Conservation (phyloP, 2,113 vertebrate genomes). For the Terrapene triunguis region DNA sequence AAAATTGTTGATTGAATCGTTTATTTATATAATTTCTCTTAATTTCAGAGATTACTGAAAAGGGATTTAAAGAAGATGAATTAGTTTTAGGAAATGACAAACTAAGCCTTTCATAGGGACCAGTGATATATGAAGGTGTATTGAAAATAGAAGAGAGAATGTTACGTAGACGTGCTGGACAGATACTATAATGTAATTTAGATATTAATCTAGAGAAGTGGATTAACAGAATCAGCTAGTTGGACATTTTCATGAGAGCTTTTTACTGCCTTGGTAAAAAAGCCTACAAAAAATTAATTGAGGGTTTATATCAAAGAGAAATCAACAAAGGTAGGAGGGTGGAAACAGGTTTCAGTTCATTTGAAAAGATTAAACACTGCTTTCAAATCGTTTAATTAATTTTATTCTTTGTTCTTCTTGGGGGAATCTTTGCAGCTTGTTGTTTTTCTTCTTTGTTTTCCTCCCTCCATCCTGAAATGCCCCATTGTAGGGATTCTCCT, state of each 20-base stretch:
- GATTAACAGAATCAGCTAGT: conserved; percentile 22
- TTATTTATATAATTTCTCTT: conserved; percentile 64
- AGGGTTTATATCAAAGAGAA: not conserved
- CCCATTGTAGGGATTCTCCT: rapidly evolving
- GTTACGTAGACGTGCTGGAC: not conserved
- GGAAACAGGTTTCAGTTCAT: conserved; percentile 25
- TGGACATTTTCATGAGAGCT: not conserved
- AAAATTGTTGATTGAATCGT: conserved; percentile 45
- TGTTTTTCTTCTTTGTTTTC: conserved; percentile 4
- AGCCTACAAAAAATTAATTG: not conserved
- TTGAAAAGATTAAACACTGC: conserved; percentile 33
- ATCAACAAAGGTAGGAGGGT: not conserved
- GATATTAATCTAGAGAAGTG: conserved; percentile 32
- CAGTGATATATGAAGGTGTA: conserved; percentile 10
- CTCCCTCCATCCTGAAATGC: not conserved
- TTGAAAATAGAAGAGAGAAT: conserved; percentile 8
- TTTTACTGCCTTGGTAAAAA: not conserved
- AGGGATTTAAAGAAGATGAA: conserved; percentile 46
- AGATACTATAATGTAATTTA: not conserved
- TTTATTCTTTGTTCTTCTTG: not conserved
- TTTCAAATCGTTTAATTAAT: conserved; percentile 43
- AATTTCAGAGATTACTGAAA: conserved; percentile 66
- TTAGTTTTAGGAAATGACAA: conserved; percentile 38
- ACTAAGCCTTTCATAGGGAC: conserved; percentile 53
- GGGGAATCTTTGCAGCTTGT: not conserved